A percentile compares a stretch with the other conserved stretches of the same genome.
Conservation (phyloP, 2,888 invertebrate genomes). For the Microplitis manilae region DNA sequence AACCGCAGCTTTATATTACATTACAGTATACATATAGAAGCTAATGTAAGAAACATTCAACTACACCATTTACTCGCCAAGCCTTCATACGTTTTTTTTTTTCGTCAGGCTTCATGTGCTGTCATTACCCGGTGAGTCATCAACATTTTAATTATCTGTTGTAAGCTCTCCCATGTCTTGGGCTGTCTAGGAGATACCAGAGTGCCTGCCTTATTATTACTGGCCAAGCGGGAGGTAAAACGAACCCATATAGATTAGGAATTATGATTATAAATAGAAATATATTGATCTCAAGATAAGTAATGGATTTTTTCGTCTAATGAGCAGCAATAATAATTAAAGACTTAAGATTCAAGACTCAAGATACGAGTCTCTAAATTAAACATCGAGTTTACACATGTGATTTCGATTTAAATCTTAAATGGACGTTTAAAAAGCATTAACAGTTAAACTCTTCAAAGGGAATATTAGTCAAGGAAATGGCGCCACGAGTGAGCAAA, state of each 20-base stretch:
- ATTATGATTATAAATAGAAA: not conserved
- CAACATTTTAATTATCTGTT: not conserved
- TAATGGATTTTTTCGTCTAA: not conserved
- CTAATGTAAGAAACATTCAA: not conserved
- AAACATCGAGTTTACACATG: not conserved
- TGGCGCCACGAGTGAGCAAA: constrained; percentile 35
- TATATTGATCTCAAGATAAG: not conserved
- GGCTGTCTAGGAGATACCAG: not conserved
- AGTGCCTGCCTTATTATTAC: not conserved
- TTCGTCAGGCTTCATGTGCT: not conserved
- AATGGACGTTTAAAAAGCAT: not conserved
- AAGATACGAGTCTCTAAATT: not conserved
- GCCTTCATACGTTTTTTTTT: not conserved
- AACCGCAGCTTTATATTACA: constrained; percentile 2
- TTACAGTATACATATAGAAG: not conserved
- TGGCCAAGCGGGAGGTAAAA: not conserved
- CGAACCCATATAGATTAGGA: not conserved
- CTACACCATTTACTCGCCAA: not conserved
- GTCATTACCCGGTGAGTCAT: not conserved
- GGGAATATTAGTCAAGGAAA: not conserved
- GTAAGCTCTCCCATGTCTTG: not conserved
- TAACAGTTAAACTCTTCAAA: not conserved
- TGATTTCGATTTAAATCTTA: not conserved
- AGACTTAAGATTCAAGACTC: not conserved
- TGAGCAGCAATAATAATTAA: not conserved